Percentiles rank a stretch among this genome's conserved stretches.
phyloP scores from a whole-genome alignment of 2,888 invertebrate genomes.

The Drosophila neonasuta region DNA sequence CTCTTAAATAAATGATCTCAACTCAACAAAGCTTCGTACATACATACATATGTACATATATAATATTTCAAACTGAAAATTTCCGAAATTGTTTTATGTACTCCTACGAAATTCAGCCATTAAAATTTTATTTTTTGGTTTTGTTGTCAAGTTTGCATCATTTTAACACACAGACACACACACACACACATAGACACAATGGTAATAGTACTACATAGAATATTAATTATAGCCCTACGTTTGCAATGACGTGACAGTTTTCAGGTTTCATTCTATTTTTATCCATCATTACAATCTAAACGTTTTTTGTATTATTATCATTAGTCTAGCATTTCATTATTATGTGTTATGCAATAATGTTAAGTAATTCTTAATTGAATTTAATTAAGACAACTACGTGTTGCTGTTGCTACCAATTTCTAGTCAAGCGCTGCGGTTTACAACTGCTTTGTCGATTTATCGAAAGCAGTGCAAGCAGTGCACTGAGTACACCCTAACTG shows the following conservation, averaged over 20 bases:
- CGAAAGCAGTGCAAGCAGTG: neutral
- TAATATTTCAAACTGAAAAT: neutral
- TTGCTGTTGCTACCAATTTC: neutral
- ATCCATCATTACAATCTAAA: neutral
- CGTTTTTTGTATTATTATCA: neutral
- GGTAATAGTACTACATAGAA: neutral
- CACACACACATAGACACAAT: neutral
- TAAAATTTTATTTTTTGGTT: neutral
- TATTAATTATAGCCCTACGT: neutral
- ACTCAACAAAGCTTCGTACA: neutral
- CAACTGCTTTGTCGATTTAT: neutral
- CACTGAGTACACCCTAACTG: too few relatives aligned
- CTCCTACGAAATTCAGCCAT: neutral
- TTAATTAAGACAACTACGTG: neutral
- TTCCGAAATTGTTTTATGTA: neutral
- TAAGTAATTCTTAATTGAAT: neutral
- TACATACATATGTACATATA: neutral
- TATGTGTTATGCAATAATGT: constrained; percentile 1
- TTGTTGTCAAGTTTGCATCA: neutral
- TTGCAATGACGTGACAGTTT: neutral
- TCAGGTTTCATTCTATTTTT: constrained; percentile 2
- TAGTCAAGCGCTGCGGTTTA: neutral
- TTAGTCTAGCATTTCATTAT: constrained; percentile 1
- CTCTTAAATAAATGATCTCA: neutral
- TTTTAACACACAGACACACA: neutral